A percentile compares a stretch with the other conserved stretches of the same genome.
These are phyloP conservation scores for Anticlea derivata DNA, from an alignment of 2,888 invertebrate species.

Conservation along the genomic window DNA sequence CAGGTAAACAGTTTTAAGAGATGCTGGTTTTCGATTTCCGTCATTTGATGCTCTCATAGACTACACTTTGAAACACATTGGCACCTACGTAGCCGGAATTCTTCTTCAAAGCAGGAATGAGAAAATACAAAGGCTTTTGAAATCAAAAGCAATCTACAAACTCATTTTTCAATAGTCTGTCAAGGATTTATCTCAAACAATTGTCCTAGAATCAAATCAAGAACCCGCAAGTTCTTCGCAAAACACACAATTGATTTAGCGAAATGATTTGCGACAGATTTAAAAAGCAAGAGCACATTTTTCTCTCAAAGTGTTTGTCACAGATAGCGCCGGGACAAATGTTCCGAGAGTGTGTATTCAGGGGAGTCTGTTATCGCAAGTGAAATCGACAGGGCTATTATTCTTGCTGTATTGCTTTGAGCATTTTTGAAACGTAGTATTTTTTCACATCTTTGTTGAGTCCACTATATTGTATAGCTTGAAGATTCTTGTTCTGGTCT, in stretches of 20 bases:
- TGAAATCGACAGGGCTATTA: conserved; percentile 51
- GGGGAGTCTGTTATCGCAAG: conserved; percentile 54
- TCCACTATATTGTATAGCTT: no score
- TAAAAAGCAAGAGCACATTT: conserved; percentile 38
- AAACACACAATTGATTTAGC: conserved; percentile 22
- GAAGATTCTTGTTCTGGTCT: no score
- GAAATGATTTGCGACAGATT: conserved; percentile 26
- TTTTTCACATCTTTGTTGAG: conserved; percentile 4
- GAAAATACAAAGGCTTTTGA: no score
- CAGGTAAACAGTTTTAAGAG: no score
- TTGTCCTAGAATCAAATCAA: conserved; percentile 7
- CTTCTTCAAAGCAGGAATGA: no score
- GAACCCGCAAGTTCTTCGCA: no score
- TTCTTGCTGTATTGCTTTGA: conserved; percentile 39
- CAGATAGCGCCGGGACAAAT: conserved; percentile 64
- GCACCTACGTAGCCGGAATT: no score
- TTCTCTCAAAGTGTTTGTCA: conserved; percentile 55
- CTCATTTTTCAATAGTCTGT: no score
- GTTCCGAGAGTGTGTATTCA: conserved; percentile 45
- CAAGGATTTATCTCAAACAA: conserved; percentile 3
- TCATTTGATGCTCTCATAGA: no score
- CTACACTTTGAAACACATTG: no score
- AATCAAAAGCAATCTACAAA: no score
- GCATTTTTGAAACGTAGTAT: conserved; percentile 30
- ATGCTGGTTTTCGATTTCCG: no score